Evolutionary conservation across 2,113 vertebrate genomes (phyloP).

Genomic region (Gorsachius goisagi): DNA sequence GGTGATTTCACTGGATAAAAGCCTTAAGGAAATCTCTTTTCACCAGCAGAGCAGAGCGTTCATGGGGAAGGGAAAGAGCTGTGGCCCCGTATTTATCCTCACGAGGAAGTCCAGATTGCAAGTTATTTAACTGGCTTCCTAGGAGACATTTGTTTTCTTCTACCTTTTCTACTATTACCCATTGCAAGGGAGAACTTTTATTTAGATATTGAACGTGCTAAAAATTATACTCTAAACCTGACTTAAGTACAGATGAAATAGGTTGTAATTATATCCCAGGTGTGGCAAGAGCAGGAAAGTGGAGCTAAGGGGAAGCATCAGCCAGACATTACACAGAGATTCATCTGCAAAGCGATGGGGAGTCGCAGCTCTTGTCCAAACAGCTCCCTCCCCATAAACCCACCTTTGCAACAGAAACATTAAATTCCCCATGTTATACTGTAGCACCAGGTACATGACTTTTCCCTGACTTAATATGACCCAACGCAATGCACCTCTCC

Average conservation of each 20-base stretch:
- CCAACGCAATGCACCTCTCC: not conserved
- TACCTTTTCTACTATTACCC: not conserved
- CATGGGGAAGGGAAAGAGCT: not conserved
- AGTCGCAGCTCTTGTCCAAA: not conserved
- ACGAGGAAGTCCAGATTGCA: not conserved
- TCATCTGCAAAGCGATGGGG: not conserved
- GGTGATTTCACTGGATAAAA: not conserved
- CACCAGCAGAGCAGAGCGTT: not conserved
- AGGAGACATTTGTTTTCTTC: not conserved
- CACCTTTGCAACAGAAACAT: not conserved
- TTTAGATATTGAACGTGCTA: constrained; percentile 13
- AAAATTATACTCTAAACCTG: constrained; percentile 8
- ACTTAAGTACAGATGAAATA: not conserved
- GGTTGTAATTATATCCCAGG: not conserved
- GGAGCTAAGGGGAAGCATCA: not conserved
- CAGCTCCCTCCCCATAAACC: not conserved
- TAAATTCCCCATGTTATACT: not conserved
- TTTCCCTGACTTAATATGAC: not conserved
- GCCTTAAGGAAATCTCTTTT: not conserved
- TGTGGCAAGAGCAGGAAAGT: not conserved
- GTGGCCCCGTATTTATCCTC: not conserved
- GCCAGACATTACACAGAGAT: not conserved
- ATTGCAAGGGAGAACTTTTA: not conserved
- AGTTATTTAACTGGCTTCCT: constrained; percentile 31
- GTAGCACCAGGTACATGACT: not conserved